phyloP scores from a whole-genome alignment of 2,113 vertebrate species.

The Apus apus region DNA sequence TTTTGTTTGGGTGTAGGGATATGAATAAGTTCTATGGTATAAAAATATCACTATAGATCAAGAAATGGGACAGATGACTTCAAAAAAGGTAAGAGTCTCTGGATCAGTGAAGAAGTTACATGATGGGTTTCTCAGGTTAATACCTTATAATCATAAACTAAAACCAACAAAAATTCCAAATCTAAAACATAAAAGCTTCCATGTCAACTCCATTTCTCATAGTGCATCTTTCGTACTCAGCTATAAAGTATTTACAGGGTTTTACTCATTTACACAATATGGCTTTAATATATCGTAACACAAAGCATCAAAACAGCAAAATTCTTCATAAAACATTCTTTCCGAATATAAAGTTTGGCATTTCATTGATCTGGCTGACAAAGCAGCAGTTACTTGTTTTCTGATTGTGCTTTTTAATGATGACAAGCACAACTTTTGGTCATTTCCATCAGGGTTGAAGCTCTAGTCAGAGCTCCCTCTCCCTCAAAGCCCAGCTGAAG shows the following conservation, averaged over 20 bases:
- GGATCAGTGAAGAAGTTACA: background rate
- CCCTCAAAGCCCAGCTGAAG: background rate
- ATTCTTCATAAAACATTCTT: constrained; percentile 54
- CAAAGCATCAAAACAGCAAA: constrained; percentile 36
- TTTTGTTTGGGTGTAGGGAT: background rate
- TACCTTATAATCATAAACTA: background rate
- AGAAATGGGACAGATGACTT: constrained; percentile 5
- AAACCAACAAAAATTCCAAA: background rate
- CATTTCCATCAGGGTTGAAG: background rate
- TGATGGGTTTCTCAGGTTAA: background rate
- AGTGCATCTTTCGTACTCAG: constrained; percentile 21
- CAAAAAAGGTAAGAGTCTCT: background rate
- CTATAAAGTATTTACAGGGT: constrained; percentile 61
- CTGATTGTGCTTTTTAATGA: background rate
- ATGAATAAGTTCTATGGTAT: background rate
- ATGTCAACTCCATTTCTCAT: background rate
- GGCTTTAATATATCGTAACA: constrained; percentile 61
- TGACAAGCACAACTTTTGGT: constrained; percentile 32
- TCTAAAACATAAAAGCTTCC: constrained; percentile 19
- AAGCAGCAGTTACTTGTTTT: background rate
- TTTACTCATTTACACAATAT: constrained; percentile 62
- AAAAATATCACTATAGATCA: constrained; percentile 42
- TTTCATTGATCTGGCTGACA: background rate
- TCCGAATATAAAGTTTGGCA: constrained; percentile 48
- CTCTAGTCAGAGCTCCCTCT: background rate